Conservation (phyloP, 2,113 vertebrate genomes). For the Odontophorus gujanensis region DNA sequence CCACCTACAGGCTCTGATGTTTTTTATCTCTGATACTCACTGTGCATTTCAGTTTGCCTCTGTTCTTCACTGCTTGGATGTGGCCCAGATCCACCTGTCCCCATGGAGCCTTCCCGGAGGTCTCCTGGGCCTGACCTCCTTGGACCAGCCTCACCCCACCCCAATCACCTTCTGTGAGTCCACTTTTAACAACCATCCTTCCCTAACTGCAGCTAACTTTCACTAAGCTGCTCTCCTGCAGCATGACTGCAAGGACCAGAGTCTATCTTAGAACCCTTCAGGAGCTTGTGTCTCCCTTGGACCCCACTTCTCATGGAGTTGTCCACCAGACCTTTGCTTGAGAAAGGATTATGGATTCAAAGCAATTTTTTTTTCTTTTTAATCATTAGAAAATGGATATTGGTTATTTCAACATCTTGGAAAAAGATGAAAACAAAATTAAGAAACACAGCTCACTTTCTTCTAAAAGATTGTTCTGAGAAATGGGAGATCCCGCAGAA, state of each 20-base stretch:
- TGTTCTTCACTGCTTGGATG: background rate
- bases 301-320: background rate
- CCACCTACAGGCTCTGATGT: conserved; percentile 36
- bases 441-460: conserved; percentile 8
- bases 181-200: background rate
- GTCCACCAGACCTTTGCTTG: background rate
- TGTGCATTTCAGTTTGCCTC: background rate
- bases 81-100: fast-evolving
- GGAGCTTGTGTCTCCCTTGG: background rate
- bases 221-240: background rate
- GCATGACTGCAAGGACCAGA: background rate
- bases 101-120: background rate
- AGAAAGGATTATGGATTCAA: background rate
- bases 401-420: background rate
- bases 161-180: background rate
- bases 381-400: background rate
- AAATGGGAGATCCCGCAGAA: background rate
- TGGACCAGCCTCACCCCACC: background rate
- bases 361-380: background rate
- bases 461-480: background rate
- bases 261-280: background rate
- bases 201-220: background rate
- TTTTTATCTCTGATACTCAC: background rate
- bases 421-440: conserved; percentile 20
- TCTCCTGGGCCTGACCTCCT: background rate